Base-by-base conservation (phyloP, 1,140 invertebrate species). In the Drosophila nebulosa region DNA sequence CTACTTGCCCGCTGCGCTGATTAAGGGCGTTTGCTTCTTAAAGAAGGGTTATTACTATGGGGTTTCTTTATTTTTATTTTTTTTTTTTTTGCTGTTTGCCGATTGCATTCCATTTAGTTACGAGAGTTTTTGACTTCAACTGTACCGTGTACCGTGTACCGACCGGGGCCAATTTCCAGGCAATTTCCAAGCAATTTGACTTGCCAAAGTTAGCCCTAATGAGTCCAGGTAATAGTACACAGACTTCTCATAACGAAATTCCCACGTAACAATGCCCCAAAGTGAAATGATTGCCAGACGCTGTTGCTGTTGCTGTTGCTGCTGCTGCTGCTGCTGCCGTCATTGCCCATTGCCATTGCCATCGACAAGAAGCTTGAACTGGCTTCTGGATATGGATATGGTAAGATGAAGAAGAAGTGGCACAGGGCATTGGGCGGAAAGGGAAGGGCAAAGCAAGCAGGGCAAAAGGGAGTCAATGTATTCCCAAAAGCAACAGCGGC, bases 221-320 rank as follows among this genome's bases (percentile, higher is more conserved):
- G 81, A 85, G 81, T 66, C 66, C 64, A 69, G 67, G 66, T 73
- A 65, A 61, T 58, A 51, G 21, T 14, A 69, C 61, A 18, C 16
- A 50, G 63, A 70, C n/a, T 21, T 63, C 39, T 46, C 64, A 78
- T 70, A 68, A 65, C 62, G 56, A 79, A 81, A 88, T 88, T 88
- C 83, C 78, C 74, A 88, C 72, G 67, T 78, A 86, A 86, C 83
- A 83, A 88, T 88, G 83, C 83, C 83, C 83, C 78, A 88, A 88
- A 88, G 83, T 88, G 58, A 88, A 83, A 50, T 57, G 62, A 65
- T 67, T 66, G 72, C 79, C 67, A 84, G 71, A 75, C 79, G 12
- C 14, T 21, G 30, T 10, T 32, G 10, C 30, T 32, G 4, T 10
- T 32, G 9, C 10, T 32, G 30, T 10, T 30, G 27, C 7, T 9